phyloP scores from a whole-genome alignment of 2,797 vertebrate genomes.

The Acanthurus leucopareius region DNA sequence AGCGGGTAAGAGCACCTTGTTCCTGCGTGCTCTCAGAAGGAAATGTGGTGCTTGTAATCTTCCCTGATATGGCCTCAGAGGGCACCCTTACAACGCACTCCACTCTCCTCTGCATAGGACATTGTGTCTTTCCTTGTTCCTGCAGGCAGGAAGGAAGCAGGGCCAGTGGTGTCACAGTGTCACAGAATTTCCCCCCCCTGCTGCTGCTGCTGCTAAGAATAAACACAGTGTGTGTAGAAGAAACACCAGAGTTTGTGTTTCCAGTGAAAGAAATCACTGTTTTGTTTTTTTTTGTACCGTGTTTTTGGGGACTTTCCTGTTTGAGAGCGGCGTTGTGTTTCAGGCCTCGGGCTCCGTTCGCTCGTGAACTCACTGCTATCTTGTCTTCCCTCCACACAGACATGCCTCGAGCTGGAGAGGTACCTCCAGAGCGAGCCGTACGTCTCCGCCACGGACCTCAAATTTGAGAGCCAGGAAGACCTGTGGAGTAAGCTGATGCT shows the following conservation, averaged over 20 bases:
- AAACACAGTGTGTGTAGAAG: conserved; percentile 20
- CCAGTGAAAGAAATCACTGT: conserved; percentile 6
- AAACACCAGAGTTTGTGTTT: conserved; percentile 44
- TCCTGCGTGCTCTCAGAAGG: conserved; percentile 60
- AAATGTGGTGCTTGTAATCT: conserved; percentile 65
- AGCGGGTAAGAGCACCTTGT: conserved; percentile 52
- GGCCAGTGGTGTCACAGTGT: conserved; percentile 47
- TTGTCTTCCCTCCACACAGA: conserved; percentile 80
- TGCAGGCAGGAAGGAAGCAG: conserved; percentile 56
- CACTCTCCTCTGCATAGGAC: conserved; percentile 70
- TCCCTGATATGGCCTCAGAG: conserved; percentile 66
- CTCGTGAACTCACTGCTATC: conserved; percentile 43
- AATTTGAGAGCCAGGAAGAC: conserved; percentile 93
- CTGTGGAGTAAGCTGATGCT: conserved; percentile 98
- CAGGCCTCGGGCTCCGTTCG: conserved; percentile 19
- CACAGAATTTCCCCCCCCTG: conserved; percentile 24
- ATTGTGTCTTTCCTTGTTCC: conserved; percentile 64
- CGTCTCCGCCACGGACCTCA: conserved; percentile 93
- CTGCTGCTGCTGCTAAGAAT: conserved; percentile 60
- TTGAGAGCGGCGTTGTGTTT: conserved; percentile 3
- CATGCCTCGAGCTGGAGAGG: conserved; percentile 95
- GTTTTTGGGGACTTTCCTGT: conserved; percentile 48
- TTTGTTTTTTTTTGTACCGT: background rate
- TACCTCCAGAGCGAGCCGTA: conserved; percentile 98
- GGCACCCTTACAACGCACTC: conserved; percentile 42